Conservation (phyloP, 23 tunicate genomes). For the Styela clava region DNA sequence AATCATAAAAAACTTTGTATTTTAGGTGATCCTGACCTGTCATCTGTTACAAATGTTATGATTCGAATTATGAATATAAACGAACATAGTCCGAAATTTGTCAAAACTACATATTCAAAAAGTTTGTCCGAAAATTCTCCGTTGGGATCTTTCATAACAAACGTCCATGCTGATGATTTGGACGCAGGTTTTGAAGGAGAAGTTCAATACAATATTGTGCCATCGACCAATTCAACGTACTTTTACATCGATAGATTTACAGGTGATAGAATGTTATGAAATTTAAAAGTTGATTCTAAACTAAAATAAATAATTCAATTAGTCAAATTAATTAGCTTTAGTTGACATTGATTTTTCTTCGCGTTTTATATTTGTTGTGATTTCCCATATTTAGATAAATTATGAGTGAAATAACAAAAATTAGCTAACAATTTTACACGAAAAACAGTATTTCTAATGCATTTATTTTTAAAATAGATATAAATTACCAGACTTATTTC, state of each 20-base stretch:
- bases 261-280: slow-evolving; percentile 8
- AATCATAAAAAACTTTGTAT: no score
- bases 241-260: slow-evolving; percentile 29
- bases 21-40: slow-evolving; percentile 5
- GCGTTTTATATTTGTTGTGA: not conserved
- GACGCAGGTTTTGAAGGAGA: slow-evolving; percentile 48
- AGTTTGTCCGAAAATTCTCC: slow-evolving; percentile 31
- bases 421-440: no score
- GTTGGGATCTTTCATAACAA: slow-evolving; percentile 25
- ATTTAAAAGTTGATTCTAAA: no score
- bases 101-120: not conserved
- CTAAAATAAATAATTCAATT: not conserved
- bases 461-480: no score
- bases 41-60: not conserved
- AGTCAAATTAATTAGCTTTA: no score
- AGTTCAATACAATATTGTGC: slow-evolving; percentile 30
- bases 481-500: no score
- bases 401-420: no score
- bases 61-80: slow-evolving; percentile 45
- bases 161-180: slow-evolving; percentile 43
- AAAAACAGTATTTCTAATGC: no score
- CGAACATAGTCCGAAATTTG: slow-evolving; percentile 58
- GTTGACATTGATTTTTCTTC: not conserved
- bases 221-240: slow-evolving; percentile 31
- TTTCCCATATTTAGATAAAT: no score